Evolutionary conservation across 2,113 vertebrate genomes (phyloP).

Genomic region (Oceanites oceanicus): DNA sequence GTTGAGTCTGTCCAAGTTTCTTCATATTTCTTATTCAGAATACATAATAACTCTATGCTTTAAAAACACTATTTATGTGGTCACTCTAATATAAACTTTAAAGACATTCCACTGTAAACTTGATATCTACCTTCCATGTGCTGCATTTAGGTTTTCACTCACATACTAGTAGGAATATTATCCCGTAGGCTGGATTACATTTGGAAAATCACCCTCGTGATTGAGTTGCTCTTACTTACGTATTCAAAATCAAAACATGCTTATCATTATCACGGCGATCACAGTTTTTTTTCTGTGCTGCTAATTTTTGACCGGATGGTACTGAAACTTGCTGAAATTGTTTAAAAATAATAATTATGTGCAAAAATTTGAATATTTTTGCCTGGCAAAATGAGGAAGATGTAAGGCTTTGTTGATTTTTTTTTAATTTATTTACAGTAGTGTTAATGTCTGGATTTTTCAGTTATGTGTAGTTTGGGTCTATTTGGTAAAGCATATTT

Average conservation of each 20-base stretch:
- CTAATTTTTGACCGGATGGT: background rate
- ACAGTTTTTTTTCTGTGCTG: background rate
- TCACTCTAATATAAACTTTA: background rate
- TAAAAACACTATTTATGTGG: background rate
- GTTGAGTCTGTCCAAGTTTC: background rate
- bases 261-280: background rate
- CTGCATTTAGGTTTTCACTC: background rate
- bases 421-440: background rate
- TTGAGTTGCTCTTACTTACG: background rate
- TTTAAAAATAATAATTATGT: background rate
- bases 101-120: background rate
- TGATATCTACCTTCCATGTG: background rate
- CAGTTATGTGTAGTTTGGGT: background rate
- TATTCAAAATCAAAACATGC: background rate
- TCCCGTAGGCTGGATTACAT: background rate
- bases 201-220: background rate
- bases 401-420: background rate
- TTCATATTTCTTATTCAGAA: background rate
- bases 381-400: background rate
- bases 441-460: background rate
- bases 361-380: background rate
- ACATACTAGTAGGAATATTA: background rate
- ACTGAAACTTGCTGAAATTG: background rate
- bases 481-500: background rate
- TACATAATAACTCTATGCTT: background rate